phyloP scores from a whole-genome alignment of 2,888 invertebrate species.

The Odontocerum albicorne region DNA sequence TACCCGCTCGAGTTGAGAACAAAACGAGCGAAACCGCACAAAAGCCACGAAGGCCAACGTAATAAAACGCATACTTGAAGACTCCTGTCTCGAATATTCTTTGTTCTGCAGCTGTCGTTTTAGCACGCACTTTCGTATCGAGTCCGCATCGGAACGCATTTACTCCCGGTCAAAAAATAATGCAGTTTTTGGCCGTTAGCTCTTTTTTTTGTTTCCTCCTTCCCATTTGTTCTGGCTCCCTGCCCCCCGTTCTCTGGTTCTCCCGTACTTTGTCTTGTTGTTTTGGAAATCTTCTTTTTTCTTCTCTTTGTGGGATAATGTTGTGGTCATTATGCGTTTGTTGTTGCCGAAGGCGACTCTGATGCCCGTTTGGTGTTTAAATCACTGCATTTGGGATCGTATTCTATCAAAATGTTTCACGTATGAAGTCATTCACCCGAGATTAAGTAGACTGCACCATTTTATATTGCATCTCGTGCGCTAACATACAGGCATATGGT shows the following conservation, averaged over 20 bases:
- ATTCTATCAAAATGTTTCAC: conserved; percentile 11
- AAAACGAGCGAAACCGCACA: too few relatives aligned
- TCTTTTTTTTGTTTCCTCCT: conserved; percentile 10
- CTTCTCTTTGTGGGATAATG: conserved; percentile 14
- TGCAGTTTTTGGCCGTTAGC: conserved; percentile 12
- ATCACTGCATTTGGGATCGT: conserved; percentile 1
- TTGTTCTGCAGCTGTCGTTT: conserved; percentile 10
- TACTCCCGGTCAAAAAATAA: conserved; percentile 13
- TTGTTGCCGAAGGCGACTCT: conserved; percentile 12
- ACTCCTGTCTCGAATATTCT: too few relatives aligned
- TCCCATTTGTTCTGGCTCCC: conserved; percentile 4
- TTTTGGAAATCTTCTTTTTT: conserved; percentile 10
- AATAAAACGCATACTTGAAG: too few relatives aligned
- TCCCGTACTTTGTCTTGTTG: conserved; percentile 16
- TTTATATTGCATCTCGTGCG: conserved; percentile 7
- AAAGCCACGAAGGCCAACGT: too few relatives aligned
- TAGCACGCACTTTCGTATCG: conserved; percentile 10
- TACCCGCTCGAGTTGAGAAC: too few relatives aligned
- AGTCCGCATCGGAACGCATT: conserved; percentile 7
- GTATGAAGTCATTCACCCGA: conserved; percentile 18
- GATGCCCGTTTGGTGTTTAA: neutral
- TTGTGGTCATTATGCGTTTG: conserved; percentile 16
- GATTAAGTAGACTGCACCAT: conserved; percentile 4
- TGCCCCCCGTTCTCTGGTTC: conserved; percentile 10
- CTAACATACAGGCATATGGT: too few relatives aligned